A percentile compares a stretch with the other conserved stretches of the same genome.
phyloP scores from a whole-genome alignment of 1,140 invertebrate genomes.

The Orchesella cincta region DNA sequence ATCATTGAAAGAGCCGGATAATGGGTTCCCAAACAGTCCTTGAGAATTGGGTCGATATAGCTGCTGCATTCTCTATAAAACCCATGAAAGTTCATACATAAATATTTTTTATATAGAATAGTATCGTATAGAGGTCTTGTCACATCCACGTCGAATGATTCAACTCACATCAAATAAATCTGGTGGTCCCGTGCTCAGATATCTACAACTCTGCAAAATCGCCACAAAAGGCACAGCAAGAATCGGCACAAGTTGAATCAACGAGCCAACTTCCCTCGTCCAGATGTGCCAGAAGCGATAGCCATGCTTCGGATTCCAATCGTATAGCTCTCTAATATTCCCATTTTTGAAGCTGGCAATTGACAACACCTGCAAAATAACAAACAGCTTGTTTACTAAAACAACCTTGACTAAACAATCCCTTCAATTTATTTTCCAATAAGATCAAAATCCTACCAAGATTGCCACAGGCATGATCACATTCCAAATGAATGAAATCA shows the following conservation, averaged over 20 bases:
- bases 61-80: conserved; percentile 51
- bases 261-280: conserved; percentile 73
- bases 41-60: conserved; percentile 51
- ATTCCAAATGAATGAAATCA: conserved; percentile 86
- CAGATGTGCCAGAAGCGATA: conserved; percentile 74
- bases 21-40: conserved; percentile 49
- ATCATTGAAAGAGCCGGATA: conserved; percentile 50
- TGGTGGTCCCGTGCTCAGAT: conserved; percentile 75
- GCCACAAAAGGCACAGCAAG: conserved; percentile 74
- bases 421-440: conserved; percentile 5
- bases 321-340: conserved; percentile 71
- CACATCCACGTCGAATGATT: neutral
- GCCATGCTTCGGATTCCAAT: conserved; percentile 64
- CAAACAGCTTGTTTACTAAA: conserved; percentile 32
- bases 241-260: conserved; percentile 75
- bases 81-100: neutral
- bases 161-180: conserved; percentile 80
- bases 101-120: neutral
- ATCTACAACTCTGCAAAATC: conserved; percentile 79
- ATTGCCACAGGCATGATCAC: conserved; percentile 76
- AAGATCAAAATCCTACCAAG: conserved; percentile 63
- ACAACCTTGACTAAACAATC: conserved; percentile 21
- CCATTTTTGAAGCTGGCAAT: conserved; percentile 76
- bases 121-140: conserved; percentile 21
- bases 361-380: conserved; percentile 66